These are phyloP conservation scores for Strix aluco DNA, from an alignment of 2,113 vertebrate species.

Conservation along the genomic window DNA sequence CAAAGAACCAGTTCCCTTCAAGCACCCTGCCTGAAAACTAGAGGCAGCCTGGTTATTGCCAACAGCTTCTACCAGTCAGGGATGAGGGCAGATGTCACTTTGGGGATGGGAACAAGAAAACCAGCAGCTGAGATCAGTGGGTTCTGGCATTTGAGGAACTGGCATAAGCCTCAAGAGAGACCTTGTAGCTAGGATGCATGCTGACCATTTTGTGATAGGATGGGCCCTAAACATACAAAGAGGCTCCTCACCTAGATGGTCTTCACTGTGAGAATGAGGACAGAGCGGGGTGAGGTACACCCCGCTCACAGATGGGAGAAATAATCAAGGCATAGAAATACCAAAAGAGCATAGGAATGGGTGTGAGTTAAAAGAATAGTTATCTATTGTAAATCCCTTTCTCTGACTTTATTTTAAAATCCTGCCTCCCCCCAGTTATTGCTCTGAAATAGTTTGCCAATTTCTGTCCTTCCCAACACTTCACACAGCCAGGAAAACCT, in stretches of 20 bases:
- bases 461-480: not conserved
- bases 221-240: not conserved
- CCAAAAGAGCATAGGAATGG: not conserved
- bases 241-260: not conserved
- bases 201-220: not conserved
- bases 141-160: not conserved
- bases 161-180: not conserved
- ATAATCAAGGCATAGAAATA: not conserved
- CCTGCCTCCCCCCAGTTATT: rapidly evolving
- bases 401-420: not conserved
- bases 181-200: not conserved
- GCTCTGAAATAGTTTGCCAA: not conserved
- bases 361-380: not conserved
- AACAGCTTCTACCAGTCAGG: not conserved
- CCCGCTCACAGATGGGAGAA: not conserved
- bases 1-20: not conserved
- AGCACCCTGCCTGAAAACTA: not conserved
- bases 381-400: not conserved
- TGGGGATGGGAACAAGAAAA: not conserved
- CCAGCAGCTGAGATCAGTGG: not conserved
- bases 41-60: not conserved
- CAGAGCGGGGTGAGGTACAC: not conserved
- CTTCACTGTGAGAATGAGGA: not conserved
- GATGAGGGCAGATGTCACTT: not conserved
- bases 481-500: not conserved